A percentile compares a stretch with the other conserved stretches of the same genome.
Evolutionary conservation across 1,140 invertebrate species (phyloP).

Genomic region (Brachionus paranguensis): DNA sequence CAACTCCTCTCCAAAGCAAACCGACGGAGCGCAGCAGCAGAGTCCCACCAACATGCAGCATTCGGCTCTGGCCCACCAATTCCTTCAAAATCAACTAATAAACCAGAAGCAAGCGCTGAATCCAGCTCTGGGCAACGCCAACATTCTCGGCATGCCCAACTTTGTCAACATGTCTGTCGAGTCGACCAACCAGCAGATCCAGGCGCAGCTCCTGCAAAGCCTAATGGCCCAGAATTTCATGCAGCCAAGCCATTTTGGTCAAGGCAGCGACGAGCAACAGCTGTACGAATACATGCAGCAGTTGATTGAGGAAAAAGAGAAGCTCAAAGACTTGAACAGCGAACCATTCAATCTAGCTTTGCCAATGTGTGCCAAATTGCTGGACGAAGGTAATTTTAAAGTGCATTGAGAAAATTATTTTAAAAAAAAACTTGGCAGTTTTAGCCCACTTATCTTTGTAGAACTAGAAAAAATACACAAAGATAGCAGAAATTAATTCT

Average conservation of each 20-base stretch:
- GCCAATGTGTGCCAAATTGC: slow-evolving; percentile 6
- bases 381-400: slow-evolving; percentile 18
- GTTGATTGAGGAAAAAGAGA: slow-evolving; percentile 38
- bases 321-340: slow-evolving; percentile 33
- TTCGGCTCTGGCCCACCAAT: not conserved
- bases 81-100: not conserved
- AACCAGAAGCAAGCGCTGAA: not conserved
- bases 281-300: slow-evolving; percentile 36
- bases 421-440: not conserved
- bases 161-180: not conserved
- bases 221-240: not conserved
- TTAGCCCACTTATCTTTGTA: not conserved
- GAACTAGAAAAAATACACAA: not conserved
- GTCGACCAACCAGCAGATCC: not conserved
- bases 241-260: not conserved
- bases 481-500: not conserved
- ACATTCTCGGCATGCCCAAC: not conserved
- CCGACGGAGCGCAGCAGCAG: not conserved
- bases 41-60: not conserved
- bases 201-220: not conserved
- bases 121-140: not conserved
- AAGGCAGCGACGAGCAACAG: not conserved
- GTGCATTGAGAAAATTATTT: not conserved
- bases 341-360: slow-evolving; percentile 13
- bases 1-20: not conserved